Evolutionary conservation across 2,113 vertebrate genomes (phyloP).

Genomic region (Nibea albiflora): DNA sequence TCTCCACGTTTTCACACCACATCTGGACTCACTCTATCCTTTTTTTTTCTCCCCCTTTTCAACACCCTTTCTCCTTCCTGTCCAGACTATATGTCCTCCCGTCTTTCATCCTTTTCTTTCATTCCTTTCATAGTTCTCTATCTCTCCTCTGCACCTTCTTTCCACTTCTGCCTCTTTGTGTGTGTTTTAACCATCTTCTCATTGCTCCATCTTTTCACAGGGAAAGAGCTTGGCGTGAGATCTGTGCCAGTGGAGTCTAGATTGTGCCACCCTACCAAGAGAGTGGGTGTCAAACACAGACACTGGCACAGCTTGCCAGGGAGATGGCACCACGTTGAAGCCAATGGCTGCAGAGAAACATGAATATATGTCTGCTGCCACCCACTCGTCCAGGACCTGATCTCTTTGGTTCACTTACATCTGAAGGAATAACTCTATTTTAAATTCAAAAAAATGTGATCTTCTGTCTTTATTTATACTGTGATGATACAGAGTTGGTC

Average conservation of each 20-base stretch:
- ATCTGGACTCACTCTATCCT: constrained; percentile 71
- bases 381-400: constrained; percentile 53
- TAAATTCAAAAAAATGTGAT: constrained; percentile 9
- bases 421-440: constrained; percentile 34
- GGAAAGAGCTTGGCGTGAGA: constrained; percentile 63
- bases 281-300: constrained; percentile 80
- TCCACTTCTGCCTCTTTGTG: constrained; percentile 61
- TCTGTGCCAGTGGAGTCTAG: constrained; percentile 64
- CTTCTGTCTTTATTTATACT: constrained; percentile 13
- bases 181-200: constrained; percentile 61
- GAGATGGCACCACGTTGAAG: constrained; percentile 68
- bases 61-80: constrained; percentile 58
- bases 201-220: constrained; percentile 55
- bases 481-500: neutral
- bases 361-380: constrained; percentile 70
- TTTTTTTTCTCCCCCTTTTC: constrained; percentile 35
- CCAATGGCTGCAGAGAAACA: constrained; percentile 70
- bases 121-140: constrained; percentile 61
- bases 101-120: constrained; percentile 52
- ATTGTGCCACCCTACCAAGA: constrained; percentile 71
- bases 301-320: constrained; percentile 66
- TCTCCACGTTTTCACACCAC: constrained; percentile 59
- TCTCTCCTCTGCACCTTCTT: constrained; percentile 65
- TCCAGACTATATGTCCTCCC: constrained; percentile 55
- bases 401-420: constrained; percentile 54